These are phyloP conservation scores for Cancer borealis DNA, from an alignment of 2,888 invertebrate species.

Conservation along the genomic window DNA sequence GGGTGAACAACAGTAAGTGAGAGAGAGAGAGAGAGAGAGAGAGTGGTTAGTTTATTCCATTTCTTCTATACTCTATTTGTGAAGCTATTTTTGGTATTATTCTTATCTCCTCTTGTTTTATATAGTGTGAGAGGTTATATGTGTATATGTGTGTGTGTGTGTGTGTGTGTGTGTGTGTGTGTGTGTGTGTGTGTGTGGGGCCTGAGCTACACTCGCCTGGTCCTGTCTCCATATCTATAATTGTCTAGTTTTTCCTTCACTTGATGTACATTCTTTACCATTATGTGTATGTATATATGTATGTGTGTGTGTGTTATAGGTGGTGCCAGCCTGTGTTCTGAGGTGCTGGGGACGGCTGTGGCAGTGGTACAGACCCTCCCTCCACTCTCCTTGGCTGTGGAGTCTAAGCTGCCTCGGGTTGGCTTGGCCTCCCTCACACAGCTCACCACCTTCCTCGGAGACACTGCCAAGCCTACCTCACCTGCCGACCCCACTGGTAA, in stretches of 20 bases:
- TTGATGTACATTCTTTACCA: no score
- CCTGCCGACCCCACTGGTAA: conserved; percentile 81
- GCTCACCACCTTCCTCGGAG: conserved; percentile 82
- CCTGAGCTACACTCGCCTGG: no score
- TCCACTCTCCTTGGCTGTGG: conserved; percentile 84
- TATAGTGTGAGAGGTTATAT: no score
- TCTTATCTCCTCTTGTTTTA: no score
- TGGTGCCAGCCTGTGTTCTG: conserved; percentile 82
- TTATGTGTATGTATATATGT: neutral
- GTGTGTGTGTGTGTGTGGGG: conserved; percentile 15
- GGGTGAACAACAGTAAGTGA: conserved; percentile 79
- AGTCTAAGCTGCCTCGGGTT: conserved; percentile 82
- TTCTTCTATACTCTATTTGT: no score
- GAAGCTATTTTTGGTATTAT: no score
- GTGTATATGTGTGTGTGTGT: no score
- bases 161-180: neutral
- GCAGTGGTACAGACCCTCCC: conserved; percentile 83
- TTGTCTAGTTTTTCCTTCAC: no score
- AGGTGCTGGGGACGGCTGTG: conserved; percentile 83
- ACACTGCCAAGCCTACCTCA: conserved; percentile 82
- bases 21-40: neutral
- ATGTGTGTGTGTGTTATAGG: conserved; percentile 78
- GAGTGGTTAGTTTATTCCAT: no score
- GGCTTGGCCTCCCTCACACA: conserved; percentile 81
- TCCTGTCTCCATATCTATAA: no score